Percentiles rank a stretch among this genome's conserved stretches.
Evolutionary conservation across 2,888 invertebrate genomes (phyloP).

Genomic region (Cantharis nigra): DNA sequence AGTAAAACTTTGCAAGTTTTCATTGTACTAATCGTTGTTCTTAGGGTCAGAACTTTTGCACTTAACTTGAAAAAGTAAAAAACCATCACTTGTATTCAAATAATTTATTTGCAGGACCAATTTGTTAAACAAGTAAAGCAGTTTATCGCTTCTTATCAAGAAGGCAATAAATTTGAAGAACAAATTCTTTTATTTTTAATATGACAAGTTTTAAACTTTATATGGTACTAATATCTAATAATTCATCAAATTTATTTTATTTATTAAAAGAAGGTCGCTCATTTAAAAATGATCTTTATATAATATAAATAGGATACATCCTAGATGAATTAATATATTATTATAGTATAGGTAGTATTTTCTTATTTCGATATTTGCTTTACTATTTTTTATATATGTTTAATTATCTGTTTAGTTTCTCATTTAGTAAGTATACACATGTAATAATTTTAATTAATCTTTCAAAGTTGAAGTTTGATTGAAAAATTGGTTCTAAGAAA

Average conservation of each 20-base stretch:
- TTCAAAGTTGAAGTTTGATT: not conserved
- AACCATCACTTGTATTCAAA: not conserved
- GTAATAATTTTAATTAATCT: not conserved
- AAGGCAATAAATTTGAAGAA: not conserved
- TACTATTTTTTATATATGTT: too few species aligned
- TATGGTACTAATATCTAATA: not conserved
- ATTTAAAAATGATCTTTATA: not conserved
- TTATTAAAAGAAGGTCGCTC: not conserved
- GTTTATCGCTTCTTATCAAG: not conserved
- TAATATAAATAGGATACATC: not conserved
- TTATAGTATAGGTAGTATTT: not conserved
- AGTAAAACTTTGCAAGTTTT: not conserved
- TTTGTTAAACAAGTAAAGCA: not conserved
- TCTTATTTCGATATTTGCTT: not conserved
- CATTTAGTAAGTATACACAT: not conserved
- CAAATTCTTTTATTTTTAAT: not conserved
- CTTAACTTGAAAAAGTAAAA: not conserved
- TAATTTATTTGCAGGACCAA: not conserved
- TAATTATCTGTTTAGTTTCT: too few species aligned
- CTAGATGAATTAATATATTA: too few species aligned
- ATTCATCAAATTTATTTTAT: not conserved
- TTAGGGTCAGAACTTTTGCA: not conserved
- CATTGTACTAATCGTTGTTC: not conserved
- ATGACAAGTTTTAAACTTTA: not conserved
- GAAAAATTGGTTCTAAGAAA: not conserved